These are phyloP conservation scores for Drosophila kanapiae DNA, from an alignment of 1,140 invertebrate species.

Conservation along the genomic window DNA sequence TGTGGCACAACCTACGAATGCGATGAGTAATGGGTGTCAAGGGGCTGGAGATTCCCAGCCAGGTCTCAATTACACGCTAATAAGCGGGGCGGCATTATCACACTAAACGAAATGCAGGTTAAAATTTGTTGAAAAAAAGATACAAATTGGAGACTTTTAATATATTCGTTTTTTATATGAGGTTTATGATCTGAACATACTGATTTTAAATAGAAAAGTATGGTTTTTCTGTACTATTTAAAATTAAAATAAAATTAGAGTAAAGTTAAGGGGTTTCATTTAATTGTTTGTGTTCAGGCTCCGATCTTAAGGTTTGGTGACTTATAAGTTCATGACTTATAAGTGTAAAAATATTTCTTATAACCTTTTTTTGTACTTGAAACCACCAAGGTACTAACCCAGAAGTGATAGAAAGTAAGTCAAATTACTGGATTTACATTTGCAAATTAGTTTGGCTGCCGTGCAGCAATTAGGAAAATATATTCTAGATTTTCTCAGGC, in stretches of 20 bases:
- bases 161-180: too few relatives aligned
- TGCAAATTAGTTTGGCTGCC: constrained; percentile 16
- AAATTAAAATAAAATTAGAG: too few relatives aligned
- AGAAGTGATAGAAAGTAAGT: constrained; percentile 20
- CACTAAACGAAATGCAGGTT: background rate
- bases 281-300: background rate
- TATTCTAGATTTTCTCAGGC: constrained; percentile 36
- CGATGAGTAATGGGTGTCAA: constrained; percentile 40
- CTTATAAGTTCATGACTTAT: background rate
- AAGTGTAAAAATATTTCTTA: too few relatives aligned
- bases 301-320: too few relatives aligned
- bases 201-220: too few relatives aligned
- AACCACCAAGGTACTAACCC: constrained; percentile 1
- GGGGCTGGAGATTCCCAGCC: constrained; percentile 1
- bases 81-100: background rate
- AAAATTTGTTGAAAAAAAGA: too few relatives aligned
- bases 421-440: constrained; percentile 33
- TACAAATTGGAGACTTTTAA: too few relatives aligned
- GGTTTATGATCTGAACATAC: too few relatives aligned
- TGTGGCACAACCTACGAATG: constrained; percentile 29
- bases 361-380: background rate
- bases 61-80: constrained; percentile 28
- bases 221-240: too few relatives aligned
- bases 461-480: constrained; percentile 40
- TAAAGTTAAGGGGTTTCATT: background rate